Evolutionary conservation across 2,113 vertebrate species (phyloP).

Genomic region (Pontoporia blainvillei): DNA sequence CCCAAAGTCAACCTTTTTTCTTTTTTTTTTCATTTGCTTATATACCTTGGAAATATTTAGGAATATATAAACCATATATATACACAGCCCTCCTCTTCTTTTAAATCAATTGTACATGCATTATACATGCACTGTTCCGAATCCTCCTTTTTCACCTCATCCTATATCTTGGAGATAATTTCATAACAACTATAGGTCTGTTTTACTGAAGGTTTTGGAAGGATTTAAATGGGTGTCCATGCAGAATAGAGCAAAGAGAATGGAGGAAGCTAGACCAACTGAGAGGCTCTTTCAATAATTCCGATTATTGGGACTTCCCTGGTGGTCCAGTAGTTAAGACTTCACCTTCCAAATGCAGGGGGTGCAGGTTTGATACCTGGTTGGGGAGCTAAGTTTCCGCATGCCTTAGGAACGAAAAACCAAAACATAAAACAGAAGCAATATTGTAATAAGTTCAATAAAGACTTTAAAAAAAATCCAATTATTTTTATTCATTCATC

Average conservation of each 20-base stretch:
- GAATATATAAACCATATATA: neutral
- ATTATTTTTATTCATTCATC: constrained; percentile 41
- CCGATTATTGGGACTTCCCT: neutral
- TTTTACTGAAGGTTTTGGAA: neutral
- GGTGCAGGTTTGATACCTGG: too few relatives aligned
- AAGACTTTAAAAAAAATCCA: neutral
- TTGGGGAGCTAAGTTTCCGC: too few relatives aligned
- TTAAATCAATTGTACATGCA: neutral
- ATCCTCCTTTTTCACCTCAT: neutral
- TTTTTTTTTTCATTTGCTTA: neutral
- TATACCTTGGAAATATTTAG: neutral
- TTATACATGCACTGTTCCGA: neutral
- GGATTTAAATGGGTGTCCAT: neutral
- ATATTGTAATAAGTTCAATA: too few relatives aligned
- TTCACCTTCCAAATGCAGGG: too few relatives aligned
- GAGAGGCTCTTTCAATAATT: constrained; percentile 15
- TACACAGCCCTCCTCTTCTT: neutral
- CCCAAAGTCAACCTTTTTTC: neutral
- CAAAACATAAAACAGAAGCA: too few relatives aligned
- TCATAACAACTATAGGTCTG: neutral
- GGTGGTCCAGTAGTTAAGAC: too few relatives aligned
- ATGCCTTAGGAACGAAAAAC: too few relatives aligned
- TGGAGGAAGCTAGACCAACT: neutral
- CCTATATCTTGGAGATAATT: neutral
- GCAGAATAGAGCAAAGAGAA: neutral